Conservation (phyloP, 2,113 vertebrate species). For the Sturnira hondurensis region DNA sequence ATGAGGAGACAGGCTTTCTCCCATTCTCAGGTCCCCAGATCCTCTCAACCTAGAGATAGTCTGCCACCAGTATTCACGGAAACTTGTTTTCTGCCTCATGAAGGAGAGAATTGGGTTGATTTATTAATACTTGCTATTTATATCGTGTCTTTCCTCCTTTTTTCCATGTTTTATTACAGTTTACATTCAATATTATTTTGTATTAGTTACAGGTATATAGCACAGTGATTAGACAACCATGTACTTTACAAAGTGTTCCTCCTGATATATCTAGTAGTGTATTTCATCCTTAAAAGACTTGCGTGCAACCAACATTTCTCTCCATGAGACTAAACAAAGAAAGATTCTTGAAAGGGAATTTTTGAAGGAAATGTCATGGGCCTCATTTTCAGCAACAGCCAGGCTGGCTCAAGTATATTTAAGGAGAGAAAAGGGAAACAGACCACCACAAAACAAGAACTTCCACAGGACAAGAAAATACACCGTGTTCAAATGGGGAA, state of each 20-base stretch:
- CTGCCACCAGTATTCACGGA: not conserved
- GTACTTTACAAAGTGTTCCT: not conserved
- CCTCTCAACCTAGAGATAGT: not conserved
- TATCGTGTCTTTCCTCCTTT: not conserved
- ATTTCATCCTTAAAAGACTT: conserved; percentile 52
- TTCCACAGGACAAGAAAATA: not conserved
- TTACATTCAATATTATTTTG: not conserved
- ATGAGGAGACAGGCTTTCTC: not conserved
- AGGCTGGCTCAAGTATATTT: not conserved
- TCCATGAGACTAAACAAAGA: conserved; percentile 13
- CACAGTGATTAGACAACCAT: not conserved
- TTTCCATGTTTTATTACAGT: not conserved
- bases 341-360: conserved; percentile 7
- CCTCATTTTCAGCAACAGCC: conserved; percentile 20
- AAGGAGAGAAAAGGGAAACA: not conserved
- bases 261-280: not conserved
- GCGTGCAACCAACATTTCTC: conserved; percentile 7
- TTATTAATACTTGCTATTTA: conserved; percentile 50
- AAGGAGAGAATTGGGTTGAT: conserved; percentile 24
- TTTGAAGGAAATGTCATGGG: conserved; percentile 15
- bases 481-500: not conserved
- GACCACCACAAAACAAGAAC: not conserved
- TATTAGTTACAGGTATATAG: not conserved
- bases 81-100: conserved; percentile 29
- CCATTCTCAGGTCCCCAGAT: not conserved